Conservation (phyloP, 2,113 vertebrate species). For the Fulmarus glacialis region DNA sequence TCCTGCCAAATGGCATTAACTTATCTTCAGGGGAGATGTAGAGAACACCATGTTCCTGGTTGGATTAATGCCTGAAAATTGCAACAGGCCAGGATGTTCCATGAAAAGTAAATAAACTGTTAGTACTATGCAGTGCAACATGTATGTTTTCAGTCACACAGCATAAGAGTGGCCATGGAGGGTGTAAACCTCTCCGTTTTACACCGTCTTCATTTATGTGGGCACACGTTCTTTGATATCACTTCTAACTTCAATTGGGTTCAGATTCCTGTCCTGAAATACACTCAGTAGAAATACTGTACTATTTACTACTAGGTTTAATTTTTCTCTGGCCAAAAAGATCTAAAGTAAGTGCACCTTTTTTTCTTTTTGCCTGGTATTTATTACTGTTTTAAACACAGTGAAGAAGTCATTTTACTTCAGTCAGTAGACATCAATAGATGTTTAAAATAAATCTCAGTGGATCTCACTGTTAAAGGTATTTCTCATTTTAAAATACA, state of each 20-base stretch:
- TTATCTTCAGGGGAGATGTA: background rate
- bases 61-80: background rate
- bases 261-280: background rate
- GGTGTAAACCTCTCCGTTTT: fast-evolving
- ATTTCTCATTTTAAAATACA: background rate
- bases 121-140: background rate
- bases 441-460: background rate
- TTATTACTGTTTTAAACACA: background rate
- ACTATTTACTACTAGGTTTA: background rate
- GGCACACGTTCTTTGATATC: background rate
- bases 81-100: background rate
- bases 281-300: background rate
- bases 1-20: background rate
- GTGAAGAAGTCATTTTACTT: background rate
- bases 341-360: background rate
- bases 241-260: background rate
- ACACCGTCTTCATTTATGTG: background rate
- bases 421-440: background rate
- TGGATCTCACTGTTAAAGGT: background rate
- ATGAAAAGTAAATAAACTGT: background rate
- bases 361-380: background rate
- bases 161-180: background rate
- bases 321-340: background rate
- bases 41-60: background rate
- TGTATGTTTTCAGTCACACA: background rate